Evolutionary conservation across 2,888 invertebrate genomes (phyloP).

Genomic region (Ypsolopha sequella): DNA sequence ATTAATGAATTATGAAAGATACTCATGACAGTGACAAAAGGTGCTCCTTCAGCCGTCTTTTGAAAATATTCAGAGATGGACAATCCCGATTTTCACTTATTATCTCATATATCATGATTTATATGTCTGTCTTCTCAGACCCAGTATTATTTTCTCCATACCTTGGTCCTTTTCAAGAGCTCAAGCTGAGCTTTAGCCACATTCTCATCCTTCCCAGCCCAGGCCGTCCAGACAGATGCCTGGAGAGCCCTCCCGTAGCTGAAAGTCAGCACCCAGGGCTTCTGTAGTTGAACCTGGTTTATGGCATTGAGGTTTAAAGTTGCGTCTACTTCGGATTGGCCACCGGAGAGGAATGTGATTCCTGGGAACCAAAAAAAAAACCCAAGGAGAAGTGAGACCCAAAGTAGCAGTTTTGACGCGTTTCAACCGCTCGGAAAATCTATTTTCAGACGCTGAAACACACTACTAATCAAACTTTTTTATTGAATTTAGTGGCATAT

Average conservation of each 20-base stretch:
- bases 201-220: slow-evolving; percentile 93
- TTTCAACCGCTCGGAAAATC: neutral
- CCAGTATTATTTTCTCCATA: slow-evolving; percentile 53
- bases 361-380: slow-evolving; percentile 63
- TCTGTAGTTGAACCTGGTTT: slow-evolving; percentile 83
- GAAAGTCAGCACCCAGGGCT: slow-evolving; percentile 97
- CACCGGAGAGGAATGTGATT: slow-evolving; percentile 96
- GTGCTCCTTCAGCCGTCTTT: too few relatives aligned
- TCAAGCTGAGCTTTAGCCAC: slow-evolving; percentile 86
- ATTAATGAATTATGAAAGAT: too few relatives aligned
- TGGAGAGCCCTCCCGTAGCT: slow-evolving; percentile 97
- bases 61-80: too few relatives aligned
- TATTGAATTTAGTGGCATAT: too few relatives aligned
- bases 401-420: neutral
- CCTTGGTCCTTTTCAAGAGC: slow-evolving; percentile 92
- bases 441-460: neutral
- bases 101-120: too few relatives aligned
- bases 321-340: slow-evolving; percentile 97
- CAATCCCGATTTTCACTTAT: too few relatives aligned
- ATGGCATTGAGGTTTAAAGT: slow-evolving; percentile 96
- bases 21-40: too few relatives aligned
- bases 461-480: too few relatives aligned
- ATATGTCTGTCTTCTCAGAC: too few relatives aligned
- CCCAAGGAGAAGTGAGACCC: too few relatives aligned
- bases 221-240: slow-evolving; percentile 94